Evolutionary conservation across 1,140 invertebrate species (phyloP), one percentile per base, ranked within the genome.

Genomic region (Lucilia sericata): DNA sequence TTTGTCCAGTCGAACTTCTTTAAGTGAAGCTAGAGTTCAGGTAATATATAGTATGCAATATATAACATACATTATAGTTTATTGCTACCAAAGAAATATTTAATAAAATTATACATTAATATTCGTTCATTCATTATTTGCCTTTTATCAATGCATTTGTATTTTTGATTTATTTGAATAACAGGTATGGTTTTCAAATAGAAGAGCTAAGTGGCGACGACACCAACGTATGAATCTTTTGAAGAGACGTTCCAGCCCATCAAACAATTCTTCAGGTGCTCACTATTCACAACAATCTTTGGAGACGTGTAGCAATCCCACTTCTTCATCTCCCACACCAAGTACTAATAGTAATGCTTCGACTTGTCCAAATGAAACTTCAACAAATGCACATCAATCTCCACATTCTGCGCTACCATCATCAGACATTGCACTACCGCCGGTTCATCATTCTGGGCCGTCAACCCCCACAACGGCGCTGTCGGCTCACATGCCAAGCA

Each of bases 141-240:
- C n/a, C 76, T 17, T 30, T 3, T 2, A 30, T 30, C 25, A 2
- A 30, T 70, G 47, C 10, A 42, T 36, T 74, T 65, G 25, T 21
- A 17, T 51, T 17, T 82, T 75, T 82, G n/a, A 4, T 19, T 60
- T 2, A 70, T 78, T n/a, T 10, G 5, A 25, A 5, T 3, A 19
- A 19, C 74, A 98, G 97, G 97, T 98, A 94, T 98, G 97, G 97
- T 98, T 98, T 96, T 98, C 97, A 92, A 98, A 98, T 94, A 97
- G 97, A 94, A 95, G 97, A 92, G 97, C 97, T 91, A 98, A 98
- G 93, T 98, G 97, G 97, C 95, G 97, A 92, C 95, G 97, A 86
- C 97, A 98, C 91, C 97, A 98, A 92, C 95, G 97, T 88, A 98
- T 98, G 96, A 97, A 97, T 92, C 94, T 97, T 87, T 94, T 97